Percentiles rank a stretch among this genome's conserved stretches.
These are phyloP conservation scores for Microctenopoma steveboyesi DNA, from an alignment of 2,797 vertebrate genomes.

Conservation along the genomic window DNA sequence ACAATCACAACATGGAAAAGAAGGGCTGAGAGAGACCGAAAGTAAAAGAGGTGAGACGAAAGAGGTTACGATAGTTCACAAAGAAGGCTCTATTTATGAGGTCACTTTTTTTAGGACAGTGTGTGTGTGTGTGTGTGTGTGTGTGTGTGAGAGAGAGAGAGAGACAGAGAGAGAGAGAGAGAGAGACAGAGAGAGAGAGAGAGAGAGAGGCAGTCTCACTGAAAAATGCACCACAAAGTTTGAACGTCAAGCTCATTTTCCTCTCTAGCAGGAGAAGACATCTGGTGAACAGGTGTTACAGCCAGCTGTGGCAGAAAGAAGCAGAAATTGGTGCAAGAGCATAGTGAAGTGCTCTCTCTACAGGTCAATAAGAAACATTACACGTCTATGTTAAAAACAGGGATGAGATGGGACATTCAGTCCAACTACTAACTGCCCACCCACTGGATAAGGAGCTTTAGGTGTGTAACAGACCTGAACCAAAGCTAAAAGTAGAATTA, in stretches of 20 bases:
- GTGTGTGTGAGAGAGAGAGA: not conserved
- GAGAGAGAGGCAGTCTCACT: not conserved
- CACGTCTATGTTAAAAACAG: conserved; percentile 12
- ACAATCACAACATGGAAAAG: conserved; percentile 43
- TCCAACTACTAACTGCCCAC: conserved; percentile 3
- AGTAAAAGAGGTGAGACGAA: conserved; percentile 46
- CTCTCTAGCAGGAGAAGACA: conserved; percentile 68
- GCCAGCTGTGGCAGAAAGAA: conserved; percentile 60
- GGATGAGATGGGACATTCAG: conserved; percentile 25
- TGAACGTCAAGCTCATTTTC: conserved; percentile 75
- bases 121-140: too few relatives aligned
- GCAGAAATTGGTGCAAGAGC: conserved; percentile 6
- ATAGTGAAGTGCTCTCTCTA: conserved; percentile 75
- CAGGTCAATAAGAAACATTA: conserved; percentile 49
- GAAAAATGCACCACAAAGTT: conserved; percentile 59
- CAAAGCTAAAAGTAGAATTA: too few relatives aligned
- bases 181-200: not conserved
- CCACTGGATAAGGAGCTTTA: not conserved
- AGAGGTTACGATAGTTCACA: conserved; percentile 44
- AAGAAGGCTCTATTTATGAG: conserved; percentile 54
- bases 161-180: conserved; percentile 2
- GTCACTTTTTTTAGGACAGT: not conserved
- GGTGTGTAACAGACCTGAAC: not conserved
- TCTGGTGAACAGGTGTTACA: conserved; percentile 84
- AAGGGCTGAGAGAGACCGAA: conserved; percentile 21